These are phyloP conservation scores for Eclectus roratus DNA, from an alignment of 2,113 vertebrate genomes.

Conservation along the genomic window DNA sequence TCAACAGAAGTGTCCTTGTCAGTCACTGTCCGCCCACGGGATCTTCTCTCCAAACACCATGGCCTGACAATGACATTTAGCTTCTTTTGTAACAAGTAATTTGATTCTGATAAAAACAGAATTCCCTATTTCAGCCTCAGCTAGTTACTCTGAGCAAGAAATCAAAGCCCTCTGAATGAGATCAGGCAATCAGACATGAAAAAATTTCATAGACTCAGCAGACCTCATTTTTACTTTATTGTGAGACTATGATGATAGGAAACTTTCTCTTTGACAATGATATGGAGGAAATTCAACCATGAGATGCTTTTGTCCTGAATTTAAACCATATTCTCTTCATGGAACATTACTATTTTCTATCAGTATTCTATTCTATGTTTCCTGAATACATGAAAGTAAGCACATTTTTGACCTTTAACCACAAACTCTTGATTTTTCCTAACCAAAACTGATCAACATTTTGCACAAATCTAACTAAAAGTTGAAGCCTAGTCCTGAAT, in stretches of 20 bases:
- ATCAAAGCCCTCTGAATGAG: background rate
- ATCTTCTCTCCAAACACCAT: background rate
- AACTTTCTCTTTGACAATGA: background rate
- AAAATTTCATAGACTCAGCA: background rate
- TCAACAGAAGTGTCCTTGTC: background rate
- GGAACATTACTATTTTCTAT: background rate
- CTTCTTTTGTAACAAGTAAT: background rate
- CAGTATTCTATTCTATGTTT: background rate
- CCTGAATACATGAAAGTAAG: background rate
- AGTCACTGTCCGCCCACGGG: rapidly evolving
- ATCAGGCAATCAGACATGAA: background rate
- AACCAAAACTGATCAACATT: background rate
- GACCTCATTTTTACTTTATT: background rate
- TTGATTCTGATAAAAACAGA: background rate
- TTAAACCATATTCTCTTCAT: background rate
- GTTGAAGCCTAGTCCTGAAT: background rate
- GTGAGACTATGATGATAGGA: background rate
- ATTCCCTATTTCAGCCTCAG: background rate
- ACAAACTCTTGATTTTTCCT: background rate
- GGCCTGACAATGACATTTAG: background rate
- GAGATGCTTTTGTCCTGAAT: background rate
- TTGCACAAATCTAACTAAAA: background rate
- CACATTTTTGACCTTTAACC: background rate
- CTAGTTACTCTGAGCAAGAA: background rate
- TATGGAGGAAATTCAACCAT: background rate